Conservation (phyloP, 1,140 invertebrate species). For the Cyclargus thomasi region DNA sequence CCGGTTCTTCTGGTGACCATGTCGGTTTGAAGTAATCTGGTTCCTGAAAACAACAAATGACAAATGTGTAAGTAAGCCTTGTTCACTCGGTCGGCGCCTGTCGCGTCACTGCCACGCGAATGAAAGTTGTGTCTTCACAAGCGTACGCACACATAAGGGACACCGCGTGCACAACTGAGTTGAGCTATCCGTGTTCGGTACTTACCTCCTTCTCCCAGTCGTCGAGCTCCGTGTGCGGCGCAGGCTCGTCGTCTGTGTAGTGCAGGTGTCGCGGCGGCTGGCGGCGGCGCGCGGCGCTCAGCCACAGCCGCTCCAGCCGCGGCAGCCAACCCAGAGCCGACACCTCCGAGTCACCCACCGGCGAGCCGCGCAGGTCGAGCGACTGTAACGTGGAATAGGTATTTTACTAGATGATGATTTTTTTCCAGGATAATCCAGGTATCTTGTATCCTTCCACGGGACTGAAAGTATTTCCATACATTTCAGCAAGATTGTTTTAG, state of each 20-base stretch:
- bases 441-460: too few relatives aligned
- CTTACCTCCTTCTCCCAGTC: constrained; percentile 47
- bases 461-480: too few relatives aligned
- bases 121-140: too few relatives aligned
- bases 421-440: too few relatives aligned
- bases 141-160: too few relatives aligned
- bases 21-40: constrained; percentile 30
- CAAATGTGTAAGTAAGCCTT: background rate
- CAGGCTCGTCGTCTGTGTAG: constrained; percentile 28
- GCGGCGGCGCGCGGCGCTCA: constrained; percentile 54
- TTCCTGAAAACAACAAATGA: constrained; percentile 20
- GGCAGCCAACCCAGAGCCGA: constrained; percentile 79
- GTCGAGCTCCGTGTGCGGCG: constrained; percentile 24
- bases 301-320: constrained; percentile 77
- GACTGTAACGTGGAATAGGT: constrained; percentile 49
- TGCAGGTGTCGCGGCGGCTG: constrained; percentile 31
- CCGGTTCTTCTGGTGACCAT: constrained; percentile 14
- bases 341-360: constrained; percentile 81
- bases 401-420: too few relatives aligned
- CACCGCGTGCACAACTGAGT: too few relatives aligned
- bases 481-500: too few relatives aligned
- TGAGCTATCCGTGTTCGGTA: too few relatives aligned
- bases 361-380: constrained; percentile 80
- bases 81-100: too few relatives aligned
- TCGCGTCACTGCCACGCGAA: too few relatives aligned